Evolutionary conservation across 2,113 vertebrate genomes (phyloP).

Genomic region (Conger conger): DNA sequence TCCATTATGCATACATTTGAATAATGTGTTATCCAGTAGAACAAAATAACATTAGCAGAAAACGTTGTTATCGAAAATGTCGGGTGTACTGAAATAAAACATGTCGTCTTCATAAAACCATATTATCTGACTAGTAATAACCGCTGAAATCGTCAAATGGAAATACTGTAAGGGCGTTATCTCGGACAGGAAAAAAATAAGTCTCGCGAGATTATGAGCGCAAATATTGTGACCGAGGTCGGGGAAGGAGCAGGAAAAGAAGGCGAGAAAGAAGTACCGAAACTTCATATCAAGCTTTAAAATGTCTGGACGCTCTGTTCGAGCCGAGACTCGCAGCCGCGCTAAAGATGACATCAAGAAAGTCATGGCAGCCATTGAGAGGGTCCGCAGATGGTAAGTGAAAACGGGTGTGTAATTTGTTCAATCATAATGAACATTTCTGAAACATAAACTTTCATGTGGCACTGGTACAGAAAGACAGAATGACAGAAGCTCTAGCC

Average conservation of each 20-base stretch:
- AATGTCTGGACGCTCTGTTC: conserved; percentile 94
- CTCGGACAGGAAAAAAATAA: conserved; percentile 6
- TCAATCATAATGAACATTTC: conserved; percentile 36
- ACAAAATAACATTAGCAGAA: neutral
- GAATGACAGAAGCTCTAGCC: conserved; percentile 37
- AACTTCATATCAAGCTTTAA: conserved; percentile 57
- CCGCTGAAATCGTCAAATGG: neutral
- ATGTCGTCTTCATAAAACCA: neutral
- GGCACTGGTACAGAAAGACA: conserved; percentile 29
- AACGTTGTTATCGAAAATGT: neutral
- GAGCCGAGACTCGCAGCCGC: conserved; percentile 93
- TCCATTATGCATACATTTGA: neutral
- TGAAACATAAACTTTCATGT: conserved; percentile 51
- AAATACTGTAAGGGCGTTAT: conserved; percentile 2
- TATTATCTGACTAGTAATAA: neutral
- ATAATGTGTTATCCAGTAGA: neutral
- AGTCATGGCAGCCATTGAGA: conserved; percentile 96
- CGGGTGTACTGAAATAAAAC: too few relatives aligned
- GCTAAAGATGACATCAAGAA: conserved; percentile 98
- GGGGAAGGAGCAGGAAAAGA: conserved; percentile 55
- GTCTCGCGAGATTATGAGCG: conserved; percentile 67
- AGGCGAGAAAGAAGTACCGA: conserved; percentile 59
- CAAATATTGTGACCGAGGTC: conserved; percentile 35
- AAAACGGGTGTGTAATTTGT: conserved; percentile 24
- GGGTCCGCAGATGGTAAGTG: conserved; percentile 92